Base-by-base conservation (phyloP, 2,888 invertebrate species). In the Hoplodrina blanda region DNA sequence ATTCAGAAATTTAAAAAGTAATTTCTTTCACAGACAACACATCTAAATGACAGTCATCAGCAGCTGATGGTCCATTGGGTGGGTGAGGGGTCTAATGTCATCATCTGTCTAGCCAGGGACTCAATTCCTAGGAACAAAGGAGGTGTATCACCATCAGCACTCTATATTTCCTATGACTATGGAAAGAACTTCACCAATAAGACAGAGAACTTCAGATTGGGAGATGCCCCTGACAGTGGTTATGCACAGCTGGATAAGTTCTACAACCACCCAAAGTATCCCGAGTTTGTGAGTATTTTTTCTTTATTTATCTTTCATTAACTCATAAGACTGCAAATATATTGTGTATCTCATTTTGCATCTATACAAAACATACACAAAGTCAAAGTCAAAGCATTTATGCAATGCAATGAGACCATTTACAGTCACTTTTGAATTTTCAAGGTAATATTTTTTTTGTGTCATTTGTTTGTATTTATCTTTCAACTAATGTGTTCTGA, bases 1-100 rank as follows among this genome's bases (percentile, higher is more conserved):
- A 55, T 69, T 53, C 50, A 30, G 59, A 57, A 66, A 79, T 67
- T 64, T 62, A 72, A 61, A n/a, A 46, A 54, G 19, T 52, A 3
- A 33, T 20, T 70, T 74, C 50, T 69, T 78, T 78, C 81, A 95
- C 96, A 98, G 98, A 97, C 97, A 64, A 97, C 97, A 78, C 95
- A 97, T 70, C 96, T 99, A 30, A 98, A 98, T 93, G 98, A 99
- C 93, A 97, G 97, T 78, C 99, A 99, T 90, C 98, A 98, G 87
- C 98, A 98, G 90, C 93, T 99, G 86, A 98, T 99, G 97, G 98
- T 99, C 13, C 98, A 98, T 92, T 99, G 99, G 99, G 98, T 98
- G 15, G 98, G 99, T 37, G 98, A 98, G 91, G 97, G 97, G 25
- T 98, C 98, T 74, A 97, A 98, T 92, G 98, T 98, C 41, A 98